Conservation (phyloP, 2,888 invertebrate species). For the Cerastis leucographa region DNA sequence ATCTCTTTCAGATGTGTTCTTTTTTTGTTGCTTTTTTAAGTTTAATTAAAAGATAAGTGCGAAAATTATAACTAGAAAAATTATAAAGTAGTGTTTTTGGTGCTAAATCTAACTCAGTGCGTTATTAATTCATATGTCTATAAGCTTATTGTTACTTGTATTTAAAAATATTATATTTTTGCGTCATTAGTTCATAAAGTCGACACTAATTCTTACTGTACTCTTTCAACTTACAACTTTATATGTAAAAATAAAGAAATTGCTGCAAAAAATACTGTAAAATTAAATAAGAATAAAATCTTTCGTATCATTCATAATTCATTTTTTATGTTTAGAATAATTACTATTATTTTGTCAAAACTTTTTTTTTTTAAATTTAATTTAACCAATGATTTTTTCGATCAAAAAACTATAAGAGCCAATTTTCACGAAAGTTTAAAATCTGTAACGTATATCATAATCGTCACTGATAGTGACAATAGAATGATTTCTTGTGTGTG, state of each 20-base stretch:
- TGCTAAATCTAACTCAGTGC: constrained; percentile 52
- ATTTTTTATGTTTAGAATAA: not conserved
- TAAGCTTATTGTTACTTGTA: constrained; percentile 51
- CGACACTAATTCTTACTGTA: constrained; percentile 32
- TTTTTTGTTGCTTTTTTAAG: not conserved
- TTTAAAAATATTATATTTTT: constrained; percentile 36
- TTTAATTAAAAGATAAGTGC: constrained; percentile 29
- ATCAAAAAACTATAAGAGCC: not conserved
- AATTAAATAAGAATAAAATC: constrained; percentile 36
- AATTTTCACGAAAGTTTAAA: not conserved
- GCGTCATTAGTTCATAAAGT: constrained; percentile 56
- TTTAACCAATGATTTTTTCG: not conserved
- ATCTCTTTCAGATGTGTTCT: constrained; percentile 7
- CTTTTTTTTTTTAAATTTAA: not conserved
- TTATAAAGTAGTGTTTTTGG: constrained; percentile 31
- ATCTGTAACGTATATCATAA: not conserved
- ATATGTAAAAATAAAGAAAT: constrained; percentile 32
- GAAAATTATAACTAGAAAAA: constrained; percentile 24
- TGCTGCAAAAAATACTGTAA: constrained; percentile 62
- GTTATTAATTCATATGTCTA: constrained; percentile 41
- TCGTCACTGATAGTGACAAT: constrained; percentile 14
- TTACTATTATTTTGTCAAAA: not conserved
- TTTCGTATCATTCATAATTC: not conserved
- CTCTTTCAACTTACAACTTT: constrained; percentile 68
- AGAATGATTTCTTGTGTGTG: constrained; percentile 25